phyloP scores from a whole-genome alignment of 2,888 invertebrate species.

The Myopa testacea region DNA sequence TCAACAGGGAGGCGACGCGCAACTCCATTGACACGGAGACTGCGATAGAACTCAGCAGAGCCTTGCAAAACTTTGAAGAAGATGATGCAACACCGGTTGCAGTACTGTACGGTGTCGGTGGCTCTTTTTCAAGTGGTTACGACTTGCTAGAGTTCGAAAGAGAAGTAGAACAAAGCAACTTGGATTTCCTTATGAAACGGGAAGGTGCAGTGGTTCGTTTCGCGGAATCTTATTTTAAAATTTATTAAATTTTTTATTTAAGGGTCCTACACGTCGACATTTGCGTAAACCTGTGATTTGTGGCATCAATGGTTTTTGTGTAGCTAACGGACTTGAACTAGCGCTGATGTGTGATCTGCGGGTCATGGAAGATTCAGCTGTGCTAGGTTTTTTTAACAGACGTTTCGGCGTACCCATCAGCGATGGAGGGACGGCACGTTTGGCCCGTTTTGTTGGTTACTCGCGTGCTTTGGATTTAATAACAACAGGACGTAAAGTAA shows the following conservation, averaged over 20 bases:
- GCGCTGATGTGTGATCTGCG: slow-evolving; percentile 92
- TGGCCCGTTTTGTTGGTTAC: slow-evolving; percentile 86
- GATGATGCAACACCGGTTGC: slow-evolving; percentile 78
- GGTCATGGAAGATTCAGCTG: slow-evolving; percentile 86
- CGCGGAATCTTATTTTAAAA: not conserved
- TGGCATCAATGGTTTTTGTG: slow-evolving; percentile 88
- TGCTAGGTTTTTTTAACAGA: slow-evolving; percentile 83
- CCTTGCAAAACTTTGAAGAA: slow-evolving; percentile 82
- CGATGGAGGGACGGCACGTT: slow-evolving; percentile 84
- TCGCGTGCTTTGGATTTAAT: slow-evolving; percentile 89
- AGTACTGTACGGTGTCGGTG: slow-evolving; percentile 89
- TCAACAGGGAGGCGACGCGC: slow-evolving; percentile 84
- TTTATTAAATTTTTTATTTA: slow-evolving; percentile 8
- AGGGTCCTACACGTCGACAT: slow-evolving; percentile 75
- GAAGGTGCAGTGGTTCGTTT: slow-evolving; percentile 69
- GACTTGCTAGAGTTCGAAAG: slow-evolving; percentile 80
- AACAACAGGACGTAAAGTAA: slow-evolving; percentile 83
- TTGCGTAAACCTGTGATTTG: slow-evolving; percentile 89
- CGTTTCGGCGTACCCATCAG: slow-evolving; percentile 89
- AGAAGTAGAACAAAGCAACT: slow-evolving; percentile 54
- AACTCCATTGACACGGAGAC: slow-evolving; percentile 84
- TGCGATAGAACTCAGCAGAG: slow-evolving; percentile 75
- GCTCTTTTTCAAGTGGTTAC: slow-evolving; percentile 92
- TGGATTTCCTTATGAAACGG: slow-evolving; percentile 61
- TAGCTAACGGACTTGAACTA: slow-evolving; percentile 91